Percentiles rank a stretch among this genome's conserved stretches.
Evolutionary conservation across 2,797 vertebrate species (phyloP).

Genomic region (Synanceia verrucosa): DNA sequence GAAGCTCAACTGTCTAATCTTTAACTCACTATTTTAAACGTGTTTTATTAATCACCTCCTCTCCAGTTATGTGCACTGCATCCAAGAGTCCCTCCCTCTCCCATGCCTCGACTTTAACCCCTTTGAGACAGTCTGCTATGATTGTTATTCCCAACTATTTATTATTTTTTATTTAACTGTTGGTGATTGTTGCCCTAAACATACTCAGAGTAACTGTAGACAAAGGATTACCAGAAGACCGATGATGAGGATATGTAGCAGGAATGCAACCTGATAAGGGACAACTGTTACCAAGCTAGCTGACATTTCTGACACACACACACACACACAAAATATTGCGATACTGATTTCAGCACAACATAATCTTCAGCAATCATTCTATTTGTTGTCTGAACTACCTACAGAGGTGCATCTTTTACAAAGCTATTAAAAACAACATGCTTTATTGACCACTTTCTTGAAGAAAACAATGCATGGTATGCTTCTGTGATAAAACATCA

Average conservation of each 20-base stretch:
- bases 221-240: conserved; percentile 44
- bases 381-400: not conserved
- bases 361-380: not conserved
- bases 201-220: conserved; percentile 22
- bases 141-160: not conserved
- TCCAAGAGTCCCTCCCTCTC: not conserved
- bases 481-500: conserved; percentile 50
- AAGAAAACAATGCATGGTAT: conserved; percentile 57
- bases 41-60: conserved; percentile 25
- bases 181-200: not conserved
- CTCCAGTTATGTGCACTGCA: conserved; percentile 2
- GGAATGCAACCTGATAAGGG: conserved; percentile 71
- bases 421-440: conserved; percentile 74
- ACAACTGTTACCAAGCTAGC: conserved; percentile 59
- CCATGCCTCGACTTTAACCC: not conserved
- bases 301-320: conserved; percentile 26
- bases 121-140: not conserved
- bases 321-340: not conserved
- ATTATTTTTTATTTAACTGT: not conserved
- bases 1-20: conserved; percentile 14
- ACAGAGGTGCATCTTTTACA: conserved; percentile 15
- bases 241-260: conserved; percentile 46
- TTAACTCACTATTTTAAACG: conserved; percentile 33
- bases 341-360: not conserved
- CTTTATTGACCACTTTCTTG: conserved; percentile 75